These are phyloP conservation scores for Drosophila demipolita DNA, from an alignment of 2,888 invertebrate genomes.

Conservation along the genomic window DNA sequence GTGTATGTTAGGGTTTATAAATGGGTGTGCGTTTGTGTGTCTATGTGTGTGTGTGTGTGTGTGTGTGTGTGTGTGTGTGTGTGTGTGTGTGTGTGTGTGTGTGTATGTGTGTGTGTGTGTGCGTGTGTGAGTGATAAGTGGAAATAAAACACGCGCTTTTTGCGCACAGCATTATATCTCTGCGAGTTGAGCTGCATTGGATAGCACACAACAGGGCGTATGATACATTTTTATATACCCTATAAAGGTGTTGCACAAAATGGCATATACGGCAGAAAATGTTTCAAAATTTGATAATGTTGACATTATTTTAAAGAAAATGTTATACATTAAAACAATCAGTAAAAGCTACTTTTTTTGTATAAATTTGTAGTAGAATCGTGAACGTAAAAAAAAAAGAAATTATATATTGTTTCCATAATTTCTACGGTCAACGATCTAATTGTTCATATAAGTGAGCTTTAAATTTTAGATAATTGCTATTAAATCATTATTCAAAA, in stretches of 20 bases:
- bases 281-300: background rate
- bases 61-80: constrained; percentile 47
- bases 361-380: background rate
- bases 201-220: constrained; percentile 49
- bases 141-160: constrained; percentile 81
- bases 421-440: background rate
- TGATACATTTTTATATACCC: constrained; percentile 51
- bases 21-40: background rate
- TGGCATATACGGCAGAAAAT: background rate
- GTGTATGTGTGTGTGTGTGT: background rate
- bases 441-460: background rate
- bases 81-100: background rate
- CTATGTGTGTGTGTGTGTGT: constrained; percentile 8
- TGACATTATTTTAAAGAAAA: background rate
- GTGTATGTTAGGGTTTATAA: constrained; percentile 2
- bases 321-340: too few relatives aligned
- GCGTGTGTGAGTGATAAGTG: constrained; percentile 71
- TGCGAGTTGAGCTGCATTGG: constrained; percentile 48
- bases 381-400: background rate
- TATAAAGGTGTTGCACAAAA: background rate
- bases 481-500: background rate
- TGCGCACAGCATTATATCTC: constrained; percentile 70
- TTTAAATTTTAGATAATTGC: background rate
- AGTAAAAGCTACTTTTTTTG: background rate
- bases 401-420: background rate